phyloP scores from a whole-genome alignment of 2,113 vertebrate genomes.

The Corythaixoides concolor region DNA sequence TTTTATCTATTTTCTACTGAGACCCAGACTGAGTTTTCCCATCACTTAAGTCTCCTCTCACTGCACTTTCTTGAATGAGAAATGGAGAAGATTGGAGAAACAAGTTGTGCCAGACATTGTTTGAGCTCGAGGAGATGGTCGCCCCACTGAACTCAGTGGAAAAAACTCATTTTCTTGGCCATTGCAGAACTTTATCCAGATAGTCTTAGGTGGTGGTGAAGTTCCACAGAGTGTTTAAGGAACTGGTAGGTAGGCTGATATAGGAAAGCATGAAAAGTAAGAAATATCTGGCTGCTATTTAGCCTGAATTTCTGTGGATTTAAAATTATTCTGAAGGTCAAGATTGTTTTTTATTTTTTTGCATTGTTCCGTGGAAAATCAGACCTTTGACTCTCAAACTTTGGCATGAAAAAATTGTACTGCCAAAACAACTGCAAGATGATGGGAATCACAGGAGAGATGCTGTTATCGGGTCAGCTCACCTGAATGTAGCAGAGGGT shows the following conservation, averaged over 20 bases:
- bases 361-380: not conserved
- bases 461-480: not conserved
- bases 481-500: not conserved
- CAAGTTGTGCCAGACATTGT: not conserved
- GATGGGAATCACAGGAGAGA: not conserved
- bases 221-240: not conserved
- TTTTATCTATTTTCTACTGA: not conserved
- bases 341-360: not conserved
- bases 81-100: not conserved
- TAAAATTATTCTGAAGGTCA: not conserved
- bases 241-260: not conserved
- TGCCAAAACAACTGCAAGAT: not conserved
- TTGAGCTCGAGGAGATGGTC: not conserved
- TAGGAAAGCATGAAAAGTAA: not conserved
- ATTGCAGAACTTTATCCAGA: not conserved
- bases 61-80: not conserved
- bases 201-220: not conserved
- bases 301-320: not conserved
- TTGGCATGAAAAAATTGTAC: fast-evolving
- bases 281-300: not conserved
- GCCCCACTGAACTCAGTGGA: not conserved
- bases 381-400: not conserved
- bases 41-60: not conserved
- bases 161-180: not conserved
- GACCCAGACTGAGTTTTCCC: not conserved